Base-by-base conservation (phyloP, 2,797 vertebrate genomes). In the Epinephelus coioides region DNA sequence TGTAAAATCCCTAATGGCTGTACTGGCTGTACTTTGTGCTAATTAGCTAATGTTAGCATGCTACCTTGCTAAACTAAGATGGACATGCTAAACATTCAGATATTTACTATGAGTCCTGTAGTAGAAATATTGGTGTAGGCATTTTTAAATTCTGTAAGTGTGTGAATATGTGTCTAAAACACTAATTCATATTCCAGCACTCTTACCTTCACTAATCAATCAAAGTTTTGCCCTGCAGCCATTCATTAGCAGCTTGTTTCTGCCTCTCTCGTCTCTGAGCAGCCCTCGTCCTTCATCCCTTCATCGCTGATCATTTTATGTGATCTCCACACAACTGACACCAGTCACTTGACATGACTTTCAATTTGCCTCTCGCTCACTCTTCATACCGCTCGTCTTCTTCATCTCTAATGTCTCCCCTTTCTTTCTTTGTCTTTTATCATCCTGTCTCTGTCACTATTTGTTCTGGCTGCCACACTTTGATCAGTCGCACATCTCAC, bases 301-400 rank as follows among this genome's bases (percentile, higher is more conserved):
- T 9, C 53, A 30, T 79, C 70, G 46, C 79, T 60, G 49, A 66
- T 75, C 69, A 72, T 3, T 62, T 76, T 69, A 60, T 69, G 61
- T 76, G 79, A 86, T 70, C 71, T 54, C 47, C 57, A 71, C 21
- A 79, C 76, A 67, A 38, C 25, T 34, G 73, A 80, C 79, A 81
- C 54, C 66, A 59, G 63, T 77, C 56, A 56, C 71, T 81, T 62
- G 56, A 74, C 55, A 47, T 6, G 76, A 70, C 73, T 87, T 83
- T 83, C 63, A 65, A 47, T 76, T 73, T 57, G 56, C 30, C 66
- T 73, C 44, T 50, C 3, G 0, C 57, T 79, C 67, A 19, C 54
- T 76, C 47, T 44, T 49, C 47, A 47, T 50, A 49, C 59, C 43
- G 56, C 62, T 61, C 8, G 2, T 83, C 60, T 3, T 66, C 66